Evolutionary conservation across 2,888 invertebrate genomes (phyloP).

Genomic region (Ypsolopha sequella): DNA sequence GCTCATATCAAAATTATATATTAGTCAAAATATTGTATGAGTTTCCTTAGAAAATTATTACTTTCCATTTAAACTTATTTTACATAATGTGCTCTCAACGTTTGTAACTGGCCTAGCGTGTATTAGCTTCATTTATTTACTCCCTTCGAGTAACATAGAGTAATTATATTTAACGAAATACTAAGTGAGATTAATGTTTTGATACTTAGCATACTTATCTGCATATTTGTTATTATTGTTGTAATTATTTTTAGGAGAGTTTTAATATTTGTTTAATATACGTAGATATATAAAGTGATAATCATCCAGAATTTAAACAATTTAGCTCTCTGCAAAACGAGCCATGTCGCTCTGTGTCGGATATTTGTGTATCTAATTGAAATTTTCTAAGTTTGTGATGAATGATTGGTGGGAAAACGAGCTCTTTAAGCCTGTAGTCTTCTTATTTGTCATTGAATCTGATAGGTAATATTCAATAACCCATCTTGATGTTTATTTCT

Average conservation of each 20-base stretch:
- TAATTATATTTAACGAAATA: constrained; percentile 50
- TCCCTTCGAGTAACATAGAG: constrained; percentile 37
- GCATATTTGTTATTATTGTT: constrained; percentile 63
- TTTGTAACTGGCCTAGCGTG: constrained; percentile 32
- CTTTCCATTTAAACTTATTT: constrained; percentile 9
- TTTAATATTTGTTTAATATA: constrained; percentile 58
- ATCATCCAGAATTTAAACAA: constrained; percentile 13
- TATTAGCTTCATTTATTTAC: constrained; percentile 34
- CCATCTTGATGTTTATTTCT: too few species aligned
- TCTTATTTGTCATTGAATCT: too few species aligned
- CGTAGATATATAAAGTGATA: constrained; percentile 43
- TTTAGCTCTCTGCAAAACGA: constrained; percentile 31
- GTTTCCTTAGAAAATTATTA: constrained; percentile 13
- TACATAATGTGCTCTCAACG: constrained; percentile 8
- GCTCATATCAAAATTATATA: constrained; percentile 64
- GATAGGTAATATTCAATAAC: too few species aligned
- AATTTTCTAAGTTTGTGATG: too few species aligned
- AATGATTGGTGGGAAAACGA: too few species aligned
- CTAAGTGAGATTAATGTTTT: constrained; percentile 67
- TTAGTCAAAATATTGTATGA: constrained; percentile 45
- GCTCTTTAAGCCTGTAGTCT: too few species aligned
- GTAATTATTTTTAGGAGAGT: constrained; percentile 66
- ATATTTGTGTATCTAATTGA: too few species aligned
- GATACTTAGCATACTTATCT: constrained; percentile 40
- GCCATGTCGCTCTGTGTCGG: too few species aligned